Percentiles rank a stretch among this genome's conserved stretches.
These are phyloP conservation scores for Lutjanus argentimaculatus DNA, from an alignment of 2,797 vertebrate genomes.

Conservation along the genomic window DNA sequence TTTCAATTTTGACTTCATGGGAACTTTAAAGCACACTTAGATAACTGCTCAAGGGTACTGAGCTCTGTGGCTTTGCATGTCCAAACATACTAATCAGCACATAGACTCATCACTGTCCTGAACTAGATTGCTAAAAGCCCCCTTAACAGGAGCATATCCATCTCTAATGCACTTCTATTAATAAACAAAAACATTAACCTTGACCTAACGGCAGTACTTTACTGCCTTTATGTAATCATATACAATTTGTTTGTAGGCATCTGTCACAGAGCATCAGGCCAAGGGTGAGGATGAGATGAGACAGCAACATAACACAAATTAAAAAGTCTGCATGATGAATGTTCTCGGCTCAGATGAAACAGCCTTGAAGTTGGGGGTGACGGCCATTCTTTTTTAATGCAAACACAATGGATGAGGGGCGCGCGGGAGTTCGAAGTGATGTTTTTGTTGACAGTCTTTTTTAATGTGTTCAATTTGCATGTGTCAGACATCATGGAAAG, in stretches of 20 bases:
- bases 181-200: slow-evolving; percentile 81
- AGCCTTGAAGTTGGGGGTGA: slow-evolving; percentile 41
- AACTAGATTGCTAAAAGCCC: slow-evolving; percentile 60
- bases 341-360: slow-evolving; percentile 58
- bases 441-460: slow-evolving; percentile 67
- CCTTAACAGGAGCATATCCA: slow-evolving; percentile 50
- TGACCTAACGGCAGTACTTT: slow-evolving; percentile 61
- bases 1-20: too few species aligned
- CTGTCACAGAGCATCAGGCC: slow-evolving; percentile 67
- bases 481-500: slow-evolving; percentile 66
- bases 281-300: slow-evolving; percentile 70
- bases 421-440: slow-evolving; percentile 31
- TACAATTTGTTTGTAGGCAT: slow-evolving; percentile 73
- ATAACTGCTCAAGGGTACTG: slow-evolving; percentile 9
- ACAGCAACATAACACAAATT: slow-evolving; percentile 74
- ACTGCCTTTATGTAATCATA: slow-evolving; percentile 71
- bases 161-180: slow-evolving; percentile 69
- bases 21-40: background rate
- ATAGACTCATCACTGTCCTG: slow-evolving; percentile 47
- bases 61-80: slow-evolving; percentile 25
- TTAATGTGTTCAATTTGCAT: slow-evolving; percentile 64
- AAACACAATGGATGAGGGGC: slow-evolving; percentile 37
- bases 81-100: slow-evolving; percentile 41
- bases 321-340: slow-evolving; percentile 74
- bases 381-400: slow-evolving; percentile 49